Evolutionary conservation across 2,113 vertebrate genomes (phyloP).

Genomic region (Phylloscopus whistleri): DNA sequence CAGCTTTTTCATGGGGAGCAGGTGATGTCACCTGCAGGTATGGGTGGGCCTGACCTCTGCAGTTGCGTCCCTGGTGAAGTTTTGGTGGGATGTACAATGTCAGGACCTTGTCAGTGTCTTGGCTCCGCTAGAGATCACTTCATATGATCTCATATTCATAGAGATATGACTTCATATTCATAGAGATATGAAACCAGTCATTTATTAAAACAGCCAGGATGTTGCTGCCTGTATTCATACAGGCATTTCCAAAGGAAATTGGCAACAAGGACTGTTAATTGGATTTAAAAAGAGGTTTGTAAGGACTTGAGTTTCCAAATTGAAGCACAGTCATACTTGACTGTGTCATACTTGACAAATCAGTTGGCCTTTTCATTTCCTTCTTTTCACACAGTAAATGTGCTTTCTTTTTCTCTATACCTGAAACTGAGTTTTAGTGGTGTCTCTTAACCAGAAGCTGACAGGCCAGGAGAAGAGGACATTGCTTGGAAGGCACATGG

Average conservation of each 20-base stretch:
- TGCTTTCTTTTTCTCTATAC: background rate
- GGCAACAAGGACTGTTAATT: background rate
- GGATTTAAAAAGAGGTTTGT: background rate
- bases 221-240: background rate
- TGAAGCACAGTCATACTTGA: background rate
- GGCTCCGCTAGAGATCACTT: background rate
- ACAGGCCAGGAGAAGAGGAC: background rate
- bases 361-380: background rate
- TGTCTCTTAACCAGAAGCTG: background rate
- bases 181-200: background rate
- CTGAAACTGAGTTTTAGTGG: background rate
- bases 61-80: background rate
- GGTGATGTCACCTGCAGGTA: background rate
- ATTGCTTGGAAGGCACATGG: background rate
- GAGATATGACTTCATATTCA: background rate
- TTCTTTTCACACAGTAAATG: background rate
- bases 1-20: background rate
- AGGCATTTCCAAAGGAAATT: background rate
- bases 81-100: background rate
- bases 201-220: background rate
- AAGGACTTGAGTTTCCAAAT: background rate
- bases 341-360: background rate
- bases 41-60: background rate
- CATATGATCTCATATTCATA: too few relatives aligned
- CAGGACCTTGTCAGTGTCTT: background rate